Conservation (phyloP, 2,797 vertebrate species). For the Coreius guichenoti region DNA sequence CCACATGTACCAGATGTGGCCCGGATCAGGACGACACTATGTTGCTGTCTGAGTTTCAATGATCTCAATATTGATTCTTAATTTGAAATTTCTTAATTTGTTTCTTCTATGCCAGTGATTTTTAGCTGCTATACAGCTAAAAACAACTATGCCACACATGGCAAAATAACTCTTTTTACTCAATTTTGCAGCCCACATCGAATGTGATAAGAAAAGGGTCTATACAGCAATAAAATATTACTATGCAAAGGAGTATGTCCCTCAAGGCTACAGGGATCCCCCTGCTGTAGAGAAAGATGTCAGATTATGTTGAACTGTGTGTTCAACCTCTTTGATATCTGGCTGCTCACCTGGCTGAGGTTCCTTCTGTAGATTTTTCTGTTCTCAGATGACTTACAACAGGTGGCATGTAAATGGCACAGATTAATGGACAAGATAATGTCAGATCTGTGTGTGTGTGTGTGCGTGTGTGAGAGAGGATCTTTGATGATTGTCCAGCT, state of each 20-base stretch:
- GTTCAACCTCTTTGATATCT: constrained; percentile 49
- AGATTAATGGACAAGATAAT: constrained; percentile 57
- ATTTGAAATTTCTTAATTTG: not conserved
- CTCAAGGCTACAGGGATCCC: not conserved
- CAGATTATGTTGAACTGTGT: constrained; percentile 52
- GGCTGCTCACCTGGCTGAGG: constrained; percentile 32
- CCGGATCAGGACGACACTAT: too few species aligned
- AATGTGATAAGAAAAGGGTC: too few species aligned
- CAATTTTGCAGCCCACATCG: not conserved
- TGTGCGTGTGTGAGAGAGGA: not conserved
- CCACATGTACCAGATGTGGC: too few species aligned
- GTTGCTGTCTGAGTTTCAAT: not conserved
- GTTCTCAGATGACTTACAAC: constrained; percentile 46
- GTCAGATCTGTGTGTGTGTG: constrained; percentile 7
- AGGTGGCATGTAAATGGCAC: constrained; percentile 57
- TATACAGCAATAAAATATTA: not conserved
- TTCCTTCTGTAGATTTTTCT: constrained; percentile 22
- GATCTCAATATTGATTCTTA: not conserved
- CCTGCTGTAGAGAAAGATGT: constrained; percentile 30
- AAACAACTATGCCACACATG: not conserved
- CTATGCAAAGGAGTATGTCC: not conserved
- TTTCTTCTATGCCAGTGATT: too few species aligned
- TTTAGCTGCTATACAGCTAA: not conserved
- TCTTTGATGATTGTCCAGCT: constrained; percentile 50
- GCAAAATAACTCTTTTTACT: not conserved